A percentile compares a stretch with the other conserved stretches of the same genome.
phyloP scores from a whole-genome alignment of 2,888 invertebrate species.

The Acanthosepion lycidas region DNA sequence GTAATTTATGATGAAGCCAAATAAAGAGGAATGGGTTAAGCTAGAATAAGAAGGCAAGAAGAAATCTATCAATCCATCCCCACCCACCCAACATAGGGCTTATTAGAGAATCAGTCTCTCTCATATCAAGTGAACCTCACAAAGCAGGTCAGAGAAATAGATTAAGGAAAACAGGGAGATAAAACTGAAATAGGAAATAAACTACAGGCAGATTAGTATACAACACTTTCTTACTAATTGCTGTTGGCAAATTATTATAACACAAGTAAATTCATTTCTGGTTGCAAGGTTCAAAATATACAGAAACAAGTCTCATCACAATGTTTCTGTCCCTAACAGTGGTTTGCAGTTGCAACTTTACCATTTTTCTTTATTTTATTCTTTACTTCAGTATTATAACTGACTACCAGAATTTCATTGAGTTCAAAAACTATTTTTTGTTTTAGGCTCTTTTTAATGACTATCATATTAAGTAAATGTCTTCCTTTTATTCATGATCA shows the following conservation, averaged over 20 bases:
- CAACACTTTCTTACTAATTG: not conserved
- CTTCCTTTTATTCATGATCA: too few relatives aligned
- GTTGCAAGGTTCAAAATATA: not conserved
- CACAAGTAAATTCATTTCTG: not conserved
- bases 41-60: not conserved
- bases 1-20: slow-evolving; percentile 22
- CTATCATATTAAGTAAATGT: too few relatives aligned
- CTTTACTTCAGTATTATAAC: too few relatives aligned
- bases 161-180: not conserved
- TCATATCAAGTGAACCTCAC: not conserved
- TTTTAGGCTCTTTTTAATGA: too few relatives aligned
- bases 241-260: not conserved
- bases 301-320: not conserved
- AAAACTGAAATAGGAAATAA: not conserved
- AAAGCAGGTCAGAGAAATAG: not conserved
- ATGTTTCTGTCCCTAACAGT: not conserved
- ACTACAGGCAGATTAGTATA: not conserved
- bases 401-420: too few relatives aligned
- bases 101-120: not conserved
- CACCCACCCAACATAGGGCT: not conserved
- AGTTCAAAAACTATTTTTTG: too few relatives aligned
- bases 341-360: too few relatives aligned
- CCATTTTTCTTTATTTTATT: too few relatives aligned
- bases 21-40: not conserved
- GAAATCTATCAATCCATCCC: not conserved